Percentiles rank a stretch among this genome's conserved stretches.
These are phyloP conservation scores for Sinosuthora webbiana DNA, from an alignment of 2,113 vertebrate species.

Conservation along the genomic window DNA sequence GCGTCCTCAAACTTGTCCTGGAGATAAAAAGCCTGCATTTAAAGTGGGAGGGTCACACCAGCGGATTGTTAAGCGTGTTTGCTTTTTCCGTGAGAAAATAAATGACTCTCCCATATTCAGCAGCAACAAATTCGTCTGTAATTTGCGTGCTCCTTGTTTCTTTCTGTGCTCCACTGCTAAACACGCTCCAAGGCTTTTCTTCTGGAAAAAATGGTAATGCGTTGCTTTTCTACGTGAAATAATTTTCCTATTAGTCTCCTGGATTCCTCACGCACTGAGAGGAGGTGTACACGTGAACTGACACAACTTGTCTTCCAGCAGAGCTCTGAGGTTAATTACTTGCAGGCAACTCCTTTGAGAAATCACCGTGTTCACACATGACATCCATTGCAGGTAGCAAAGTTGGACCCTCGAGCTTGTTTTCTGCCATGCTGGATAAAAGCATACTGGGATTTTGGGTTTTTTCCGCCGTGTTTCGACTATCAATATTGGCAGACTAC, in stretches of 20 bases:
- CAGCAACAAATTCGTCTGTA: not conserved
- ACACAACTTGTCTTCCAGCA: not conserved
- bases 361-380: not conserved
- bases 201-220: not conserved
- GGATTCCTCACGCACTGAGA: not conserved
- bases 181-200: not conserved
- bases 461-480: not conserved
- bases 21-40: constrained; percentile 9
- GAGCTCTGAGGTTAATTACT: not conserved
- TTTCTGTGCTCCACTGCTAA: not conserved
- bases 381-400: not conserved
- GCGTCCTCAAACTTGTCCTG: not conserved
- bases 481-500: rapidly evolving
- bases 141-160: not conserved
- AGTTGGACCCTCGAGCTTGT: not conserved
- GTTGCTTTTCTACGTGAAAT: not conserved
- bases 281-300: not conserved
- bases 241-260: not conserved
- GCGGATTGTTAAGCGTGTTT: not conserved
- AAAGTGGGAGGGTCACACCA: constrained; percentile 2
- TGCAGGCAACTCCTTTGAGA: not conserved
- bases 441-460: not conserved
- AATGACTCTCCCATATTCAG: not conserved
- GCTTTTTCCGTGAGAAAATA: not conserved
- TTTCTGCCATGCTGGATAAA: not conserved